Conservation (phyloP, 2,113 vertebrate genomes). For the Mixornis gularis region DNA sequence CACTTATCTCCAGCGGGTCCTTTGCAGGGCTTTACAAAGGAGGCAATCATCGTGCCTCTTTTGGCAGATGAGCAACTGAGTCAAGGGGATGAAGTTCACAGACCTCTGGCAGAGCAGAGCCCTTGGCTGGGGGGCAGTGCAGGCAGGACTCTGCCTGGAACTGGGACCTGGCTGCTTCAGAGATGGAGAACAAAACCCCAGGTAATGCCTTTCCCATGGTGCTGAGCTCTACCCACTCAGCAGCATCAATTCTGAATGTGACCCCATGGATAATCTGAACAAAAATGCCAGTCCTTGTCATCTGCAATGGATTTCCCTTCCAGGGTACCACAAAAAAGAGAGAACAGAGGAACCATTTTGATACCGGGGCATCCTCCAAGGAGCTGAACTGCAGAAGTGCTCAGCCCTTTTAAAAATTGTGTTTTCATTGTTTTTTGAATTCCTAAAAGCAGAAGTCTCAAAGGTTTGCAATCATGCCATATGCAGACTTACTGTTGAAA, state of each 20-base stretch:
- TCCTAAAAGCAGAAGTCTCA: background rate
- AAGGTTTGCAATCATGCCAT: background rate
- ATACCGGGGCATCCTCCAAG: rapidly evolving
- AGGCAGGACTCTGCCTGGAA: background rate
- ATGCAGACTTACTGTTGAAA: background rate
- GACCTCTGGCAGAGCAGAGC: background rate
- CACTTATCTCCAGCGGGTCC: background rate
- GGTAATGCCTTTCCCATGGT: background rate
- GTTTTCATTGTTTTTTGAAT: background rate
- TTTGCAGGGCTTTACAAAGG: background rate
- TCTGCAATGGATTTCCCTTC: background rate
- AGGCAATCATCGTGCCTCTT: background rate
- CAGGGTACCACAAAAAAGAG: background rate
- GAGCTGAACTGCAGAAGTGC: background rate
- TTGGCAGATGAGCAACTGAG: background rate
- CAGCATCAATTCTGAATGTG: background rate
- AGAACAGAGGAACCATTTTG: background rate
- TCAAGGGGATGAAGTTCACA: background rate
- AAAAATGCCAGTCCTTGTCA: background rate
- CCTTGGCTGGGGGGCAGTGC: background rate
- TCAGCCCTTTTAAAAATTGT: background rate
- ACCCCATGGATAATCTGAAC: background rate
- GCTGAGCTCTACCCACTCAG: background rate
- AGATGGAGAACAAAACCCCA: background rate
- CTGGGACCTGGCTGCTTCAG: background rate